Evolutionary conservation across 2,113 vertebrate species (phyloP).

Genomic region (Strix aluco): DNA sequence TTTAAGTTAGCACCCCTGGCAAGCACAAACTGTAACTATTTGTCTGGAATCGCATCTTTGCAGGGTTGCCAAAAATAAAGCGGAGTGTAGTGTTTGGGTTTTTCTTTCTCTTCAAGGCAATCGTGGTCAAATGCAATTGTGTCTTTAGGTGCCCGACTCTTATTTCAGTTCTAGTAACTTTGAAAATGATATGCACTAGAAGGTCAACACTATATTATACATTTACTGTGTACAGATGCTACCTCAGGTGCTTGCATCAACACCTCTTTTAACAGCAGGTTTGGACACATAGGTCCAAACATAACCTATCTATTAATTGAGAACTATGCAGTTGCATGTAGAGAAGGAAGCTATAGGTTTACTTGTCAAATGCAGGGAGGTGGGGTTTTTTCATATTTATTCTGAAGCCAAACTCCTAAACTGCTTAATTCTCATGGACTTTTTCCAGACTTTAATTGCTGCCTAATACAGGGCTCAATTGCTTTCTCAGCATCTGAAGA

Average conservation of each 20-base stretch:
- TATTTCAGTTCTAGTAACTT: not conserved
- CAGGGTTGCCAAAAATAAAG: not conserved
- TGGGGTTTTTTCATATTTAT: not conserved
- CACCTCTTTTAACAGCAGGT: not conserved
- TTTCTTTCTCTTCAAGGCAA: not conserved
- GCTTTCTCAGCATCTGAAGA: not conserved
- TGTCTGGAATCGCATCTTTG: not conserved
- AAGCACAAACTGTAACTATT: not conserved
- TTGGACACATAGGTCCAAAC: not conserved
- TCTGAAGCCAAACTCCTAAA: not conserved
- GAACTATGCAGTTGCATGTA: not conserved
- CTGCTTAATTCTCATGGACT: not conserved
- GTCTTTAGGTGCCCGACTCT: not conserved
- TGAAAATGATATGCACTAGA: fast-evolving
- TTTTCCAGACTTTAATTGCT: not conserved
- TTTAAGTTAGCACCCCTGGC: not conserved
- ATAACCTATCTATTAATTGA: not conserved
- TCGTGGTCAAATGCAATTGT: not conserved
- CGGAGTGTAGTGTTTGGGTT: fast-evolving
- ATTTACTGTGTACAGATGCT: not conserved
- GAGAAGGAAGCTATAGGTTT: not conserved
- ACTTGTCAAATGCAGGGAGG: not conserved
- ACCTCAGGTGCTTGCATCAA: not conserved
- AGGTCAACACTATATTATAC: not conserved
- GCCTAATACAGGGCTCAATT: not conserved